Evolutionary conservation across 2,797 vertebrate genomes (phyloP).

Genomic region (Enteromius thamalakanensis): DNA sequence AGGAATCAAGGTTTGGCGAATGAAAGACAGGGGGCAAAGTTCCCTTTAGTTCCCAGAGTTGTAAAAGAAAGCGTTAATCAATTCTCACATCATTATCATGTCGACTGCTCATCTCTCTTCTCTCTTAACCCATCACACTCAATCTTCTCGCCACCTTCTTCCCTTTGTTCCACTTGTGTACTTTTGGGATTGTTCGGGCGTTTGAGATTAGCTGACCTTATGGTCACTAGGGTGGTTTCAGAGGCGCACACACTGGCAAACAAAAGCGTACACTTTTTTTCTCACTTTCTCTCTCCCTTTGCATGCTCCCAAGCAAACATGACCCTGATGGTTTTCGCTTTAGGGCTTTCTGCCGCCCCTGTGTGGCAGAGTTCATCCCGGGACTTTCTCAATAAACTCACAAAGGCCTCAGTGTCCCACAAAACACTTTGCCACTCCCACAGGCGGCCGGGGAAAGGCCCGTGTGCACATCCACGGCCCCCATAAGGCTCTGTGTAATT

Average conservation of each 20-base stretch:
- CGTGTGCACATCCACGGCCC: conserved; percentile 38
- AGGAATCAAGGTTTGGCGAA: conserved; percentile 72
- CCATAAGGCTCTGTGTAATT: conserved; percentile 66
- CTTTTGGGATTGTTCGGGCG: conserved; percentile 78
- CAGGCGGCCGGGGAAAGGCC: neutral
- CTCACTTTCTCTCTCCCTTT: conserved; percentile 26
- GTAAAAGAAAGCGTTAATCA: conserved; percentile 75
- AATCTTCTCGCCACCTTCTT: conserved; percentile 63
- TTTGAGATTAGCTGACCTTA: conserved; percentile 84
- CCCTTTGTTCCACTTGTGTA: conserved; percentile 75
- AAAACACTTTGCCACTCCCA: conserved; percentile 15
- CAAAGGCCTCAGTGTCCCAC: conserved; percentile 57
- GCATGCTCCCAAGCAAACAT: conserved; percentile 47
- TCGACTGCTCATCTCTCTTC: conserved; percentile 75
- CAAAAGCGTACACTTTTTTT: conserved; percentile 48
- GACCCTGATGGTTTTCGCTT: conserved; percentile 47
- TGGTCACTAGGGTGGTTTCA: conserved; percentile 73
- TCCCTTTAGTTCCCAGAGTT: conserved; percentile 74
- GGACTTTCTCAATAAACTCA: conserved; percentile 33
- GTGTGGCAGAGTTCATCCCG: conserved; percentile 54
- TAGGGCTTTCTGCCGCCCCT: conserved; percentile 58
- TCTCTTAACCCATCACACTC: conserved; percentile 46
- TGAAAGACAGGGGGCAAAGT: conserved; percentile 42
- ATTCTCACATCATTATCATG: conserved; percentile 80
- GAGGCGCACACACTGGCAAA: conserved; percentile 47